phyloP scores from a whole-genome alignment of 2,797 vertebrate genomes.

The Mormyrops attenuatus region DNA sequence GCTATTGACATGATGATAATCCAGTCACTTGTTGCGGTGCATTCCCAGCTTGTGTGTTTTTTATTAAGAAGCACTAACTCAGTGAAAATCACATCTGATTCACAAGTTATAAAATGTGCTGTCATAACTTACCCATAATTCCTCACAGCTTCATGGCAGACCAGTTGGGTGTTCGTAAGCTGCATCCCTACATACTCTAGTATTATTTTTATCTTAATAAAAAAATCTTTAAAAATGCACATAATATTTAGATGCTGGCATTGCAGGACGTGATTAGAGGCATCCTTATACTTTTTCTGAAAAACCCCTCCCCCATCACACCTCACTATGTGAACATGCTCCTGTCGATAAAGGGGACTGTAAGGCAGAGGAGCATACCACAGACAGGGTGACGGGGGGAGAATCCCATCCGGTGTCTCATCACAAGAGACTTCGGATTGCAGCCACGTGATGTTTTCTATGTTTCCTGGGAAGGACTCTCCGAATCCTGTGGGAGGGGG shows the following conservation, averaged over 20 bases:
- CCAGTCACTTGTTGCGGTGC: not conserved
- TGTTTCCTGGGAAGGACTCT: not conserved
- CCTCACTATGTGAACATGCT: not conserved
- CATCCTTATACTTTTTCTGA: not conserved
- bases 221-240: not conserved
- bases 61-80: not conserved
- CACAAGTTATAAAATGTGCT: not conserved
- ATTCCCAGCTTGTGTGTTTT: not conserved
- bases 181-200: not conserved
- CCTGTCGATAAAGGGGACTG: not conserved
- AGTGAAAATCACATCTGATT: not conserved
- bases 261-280: not conserved
- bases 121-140: not conserved
- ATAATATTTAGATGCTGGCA: not conserved
- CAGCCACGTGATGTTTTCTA: not conserved
- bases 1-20: not conserved
- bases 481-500: not conserved
- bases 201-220: not conserved
- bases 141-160: not conserved
- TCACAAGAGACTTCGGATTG: not conserved
- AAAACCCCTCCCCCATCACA: not conserved
- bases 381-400: not conserved
- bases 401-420: not conserved
- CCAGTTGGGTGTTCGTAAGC: not conserved
- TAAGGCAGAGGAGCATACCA: not conserved